Percentiles rank a stretch among this genome's conserved stretches.
Evolutionary conservation across 2,888 invertebrate genomes (phyloP).

Genomic region (Globia sparganii): DNA sequence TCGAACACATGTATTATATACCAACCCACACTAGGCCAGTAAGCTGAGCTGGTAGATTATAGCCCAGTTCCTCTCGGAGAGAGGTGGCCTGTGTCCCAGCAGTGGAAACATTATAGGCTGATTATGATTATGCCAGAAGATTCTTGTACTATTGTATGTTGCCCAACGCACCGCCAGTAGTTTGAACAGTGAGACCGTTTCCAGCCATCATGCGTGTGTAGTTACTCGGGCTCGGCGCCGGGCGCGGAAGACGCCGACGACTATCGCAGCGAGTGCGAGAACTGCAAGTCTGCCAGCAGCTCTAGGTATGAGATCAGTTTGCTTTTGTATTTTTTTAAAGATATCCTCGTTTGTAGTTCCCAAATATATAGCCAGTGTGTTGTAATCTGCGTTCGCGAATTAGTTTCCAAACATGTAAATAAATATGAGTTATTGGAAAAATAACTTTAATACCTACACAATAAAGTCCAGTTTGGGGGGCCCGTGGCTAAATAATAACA

Average conservation of each 20-base stretch:
- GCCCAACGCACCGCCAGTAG: constrained; percentile 9
- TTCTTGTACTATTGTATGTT: not conserved
- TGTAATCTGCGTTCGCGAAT: too few relatives aligned
- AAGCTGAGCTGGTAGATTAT: too few relatives aligned
- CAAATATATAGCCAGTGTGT: not conserved
- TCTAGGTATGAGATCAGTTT: constrained; percentile 84
- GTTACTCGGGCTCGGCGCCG: constrained; percentile 81
- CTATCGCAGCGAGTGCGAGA: constrained; percentile 95
- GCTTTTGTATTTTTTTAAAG: not conserved
- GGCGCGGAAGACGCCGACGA: constrained; percentile 91
- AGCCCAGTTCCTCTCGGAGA: not conserved
- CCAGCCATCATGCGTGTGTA: constrained; percentile 88
- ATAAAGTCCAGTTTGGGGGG: too few relatives aligned
- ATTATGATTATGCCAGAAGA: too few relatives aligned
- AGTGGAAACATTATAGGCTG: too few relatives aligned
- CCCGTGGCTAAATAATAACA: too few relatives aligned
- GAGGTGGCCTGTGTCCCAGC: not conserved
- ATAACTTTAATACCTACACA: too few relatives aligned
- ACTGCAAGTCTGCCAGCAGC: constrained; percentile 94
- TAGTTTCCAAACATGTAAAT: too few relatives aligned
- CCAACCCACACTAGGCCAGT: too few relatives aligned
- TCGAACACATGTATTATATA: too few relatives aligned
- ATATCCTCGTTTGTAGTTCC: not conserved
- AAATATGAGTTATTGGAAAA: too few relatives aligned
- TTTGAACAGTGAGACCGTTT: constrained; percentile 48